These are phyloP conservation scores for Apodemia mormo DNA, from an alignment of 2,888 invertebrate genomes.

Conservation along the genomic window DNA sequence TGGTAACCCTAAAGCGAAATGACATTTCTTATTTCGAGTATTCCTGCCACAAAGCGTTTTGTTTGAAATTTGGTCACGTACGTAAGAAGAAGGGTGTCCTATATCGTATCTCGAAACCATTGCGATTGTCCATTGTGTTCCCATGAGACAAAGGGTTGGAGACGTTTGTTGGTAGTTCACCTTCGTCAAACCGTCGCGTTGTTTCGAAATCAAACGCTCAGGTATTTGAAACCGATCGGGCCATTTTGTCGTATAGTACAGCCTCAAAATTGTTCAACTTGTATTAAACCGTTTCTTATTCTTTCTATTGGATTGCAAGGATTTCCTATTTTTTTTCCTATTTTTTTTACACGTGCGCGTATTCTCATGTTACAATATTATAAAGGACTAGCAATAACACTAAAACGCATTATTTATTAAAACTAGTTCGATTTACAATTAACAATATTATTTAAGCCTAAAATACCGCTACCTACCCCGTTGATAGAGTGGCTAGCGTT, in stretches of 20 bases:
- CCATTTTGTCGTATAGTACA: conserved; percentile 40
- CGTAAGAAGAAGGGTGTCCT: conserved; percentile 65
- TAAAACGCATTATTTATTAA: too few species aligned
- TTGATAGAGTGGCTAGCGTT: too few species aligned
- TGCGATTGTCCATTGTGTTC: conserved; percentile 78
- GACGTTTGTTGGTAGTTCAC: conserved; percentile 64
- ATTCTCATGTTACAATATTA: background rate
- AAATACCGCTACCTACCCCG: too few species aligned
- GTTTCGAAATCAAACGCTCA: conserved; percentile 65
- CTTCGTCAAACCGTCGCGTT: conserved; percentile 73
- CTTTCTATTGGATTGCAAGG: background rate
- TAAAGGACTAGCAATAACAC: too few species aligned
- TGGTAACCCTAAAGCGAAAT: conserved; percentile 52
- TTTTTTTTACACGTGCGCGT: background rate
- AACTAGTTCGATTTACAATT: too few species aligned
- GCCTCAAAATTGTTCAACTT: conserved; percentile 31
- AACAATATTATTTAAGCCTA: too few species aligned
- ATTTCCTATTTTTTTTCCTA: too few species aligned
- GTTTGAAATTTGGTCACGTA: conserved; percentile 79
- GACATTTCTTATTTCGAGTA: conserved; percentile 72
- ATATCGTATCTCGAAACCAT: conserved; percentile 74
- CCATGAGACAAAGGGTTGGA: conserved; percentile 77
- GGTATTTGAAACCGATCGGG: conserved; percentile 62
- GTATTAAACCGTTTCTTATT: background rate
- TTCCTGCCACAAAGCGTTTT: conserved; percentile 69